Evolutionary conservation across 1,140 invertebrate species (phyloP), one percentile per base, ranked within the genome.

Genomic region (Papilio glaucus): DNA sequence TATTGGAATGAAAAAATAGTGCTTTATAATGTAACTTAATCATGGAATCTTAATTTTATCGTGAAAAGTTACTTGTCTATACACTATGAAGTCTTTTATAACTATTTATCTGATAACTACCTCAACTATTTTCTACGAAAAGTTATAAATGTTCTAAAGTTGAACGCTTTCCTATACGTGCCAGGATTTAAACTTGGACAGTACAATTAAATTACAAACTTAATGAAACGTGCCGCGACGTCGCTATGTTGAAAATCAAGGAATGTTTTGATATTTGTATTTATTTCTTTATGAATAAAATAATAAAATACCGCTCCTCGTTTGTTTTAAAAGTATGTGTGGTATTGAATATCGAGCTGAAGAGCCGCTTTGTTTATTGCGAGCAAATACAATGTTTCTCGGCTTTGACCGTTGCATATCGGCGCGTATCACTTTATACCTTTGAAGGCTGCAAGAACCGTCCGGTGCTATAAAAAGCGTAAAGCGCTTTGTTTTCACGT

Each of bases 401-500:
- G 69, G 74, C 76, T 62, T 73, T 77, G 73, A 79, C 77, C 77
- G 65, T 37, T 39, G 73, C 78, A 80, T 85, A 82, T 82, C 80
- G 77, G 72, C 74, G 74, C 76, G 82, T 84, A 88, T 89, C 84
- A 75, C 83, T 85, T 41, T 42, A 77, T 81, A 75, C 76, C 29
- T 33, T 6, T 33, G 29, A 83, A 73, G 77, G 49, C 49, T 72
- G 78, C 78, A 84, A 84, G 82, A 71, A 81, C 72, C 74, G 79
- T 84, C 82, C 77, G 81, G 72, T 69, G 72, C 53, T 82, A 75
- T 78, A 87, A 88, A 89, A 87, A 89, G 81, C 78, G 81, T 86
- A 86, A 84, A 86, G 81, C 76, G 79, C 79, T 87, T 91, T 91
- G 89, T 90, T 89, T 90, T 81, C 83, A 67, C 79, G 73, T 80